Evolutionary conservation across 2,797 vertebrate species (phyloP), one percentile per base, ranked within the genome.

Genomic region (Antennarius maculatus): DNA sequence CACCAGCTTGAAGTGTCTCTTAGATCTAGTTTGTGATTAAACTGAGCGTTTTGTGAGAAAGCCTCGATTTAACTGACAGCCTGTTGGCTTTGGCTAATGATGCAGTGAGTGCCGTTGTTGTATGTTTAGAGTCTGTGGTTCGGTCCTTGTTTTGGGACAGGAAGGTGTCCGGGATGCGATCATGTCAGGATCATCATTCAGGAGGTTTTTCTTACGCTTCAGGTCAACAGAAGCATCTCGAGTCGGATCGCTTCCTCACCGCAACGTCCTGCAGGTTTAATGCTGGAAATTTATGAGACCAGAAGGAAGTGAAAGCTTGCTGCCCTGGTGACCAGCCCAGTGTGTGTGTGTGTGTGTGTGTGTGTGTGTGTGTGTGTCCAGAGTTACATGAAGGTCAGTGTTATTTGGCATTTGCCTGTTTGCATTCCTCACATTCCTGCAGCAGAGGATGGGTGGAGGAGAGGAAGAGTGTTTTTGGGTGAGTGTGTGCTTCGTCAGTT

Each of bases 351-450:
- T 41, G 27, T 57, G 23, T 66, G 46, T 57, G 34, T 34, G 15
- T 66, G 41, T 3, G 13, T 53, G 3, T 42, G 28, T 42, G 17
- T 6, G 5, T 5, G 7, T 41, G 39, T 16, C 23, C 52, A 16
- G 59, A 74, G 77, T 77, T 41, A 34, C 15, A 34, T 34, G 51
- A 65, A 66, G 15, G 49, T 15, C 18, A 27, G 65, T 0, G n/a
- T 18, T 18, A 48, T 79, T 77, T 75, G 39, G 65, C 58, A 66
- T 72, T 77, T 67, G 51, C 46, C 50, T 50, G 47, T 23, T 56
- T 17, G 77, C 86, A 90, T 92, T 88, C 89, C 73, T 84, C 41
- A 27, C 80, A 91, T 93, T 88, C 88, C 65, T 66, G 31, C 15
- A 53, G 46, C 53, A 67, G 70, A 74, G 76, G 66, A 72, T 79